Percentiles rank a stretch among this genome's conserved stretches.
Conservation (phyloP, 2,888 invertebrate species). For the Eurois occulta region DNA sequence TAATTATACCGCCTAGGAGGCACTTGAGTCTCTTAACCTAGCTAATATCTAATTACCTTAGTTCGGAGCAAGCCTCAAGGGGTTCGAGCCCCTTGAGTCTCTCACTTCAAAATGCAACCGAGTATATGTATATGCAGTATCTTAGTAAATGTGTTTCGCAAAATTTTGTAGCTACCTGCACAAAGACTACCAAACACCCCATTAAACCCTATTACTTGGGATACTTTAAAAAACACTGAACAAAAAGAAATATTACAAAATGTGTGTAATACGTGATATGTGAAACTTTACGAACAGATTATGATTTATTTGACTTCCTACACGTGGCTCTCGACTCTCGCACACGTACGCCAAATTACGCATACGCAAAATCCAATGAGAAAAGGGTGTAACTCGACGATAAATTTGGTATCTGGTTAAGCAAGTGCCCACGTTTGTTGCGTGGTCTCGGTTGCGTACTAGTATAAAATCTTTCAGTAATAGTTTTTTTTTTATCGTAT, state of each 20-base stretch:
- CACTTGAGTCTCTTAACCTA: not conserved
- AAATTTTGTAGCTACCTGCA: not conserved
- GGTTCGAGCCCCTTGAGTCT: not conserved
- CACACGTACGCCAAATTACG: not conserved
- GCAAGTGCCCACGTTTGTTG: not conserved
- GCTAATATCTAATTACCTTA: slow-evolving; percentile 35
- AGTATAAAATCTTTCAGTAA: not conserved
- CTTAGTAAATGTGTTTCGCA: not conserved
- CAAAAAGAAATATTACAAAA: not conserved
- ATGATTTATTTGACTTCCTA: not conserved
- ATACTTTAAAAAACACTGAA: not conserved
- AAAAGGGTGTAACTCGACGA: not conserved
- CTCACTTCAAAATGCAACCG: not conserved
- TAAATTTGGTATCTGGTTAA: not conserved
- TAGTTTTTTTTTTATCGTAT: not conserved
- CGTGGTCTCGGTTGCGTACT: not conserved
- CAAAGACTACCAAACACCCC: not conserved
- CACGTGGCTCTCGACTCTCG: not conserved
- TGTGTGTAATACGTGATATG: not conserved
- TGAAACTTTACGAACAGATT: not conserved
- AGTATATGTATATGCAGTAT: slow-evolving; percentile 1
- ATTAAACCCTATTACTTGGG: no score
- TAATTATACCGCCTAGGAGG: not conserved
- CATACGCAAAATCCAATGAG: not conserved
- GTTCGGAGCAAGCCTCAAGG: not conserved